A percentile compares a stretch with the other conserved stretches of the same genome.
These are phyloP conservation scores for Eustalomyia histrio DNA, from an alignment of 2,888 invertebrate species.

Conservation along the genomic window DNA sequence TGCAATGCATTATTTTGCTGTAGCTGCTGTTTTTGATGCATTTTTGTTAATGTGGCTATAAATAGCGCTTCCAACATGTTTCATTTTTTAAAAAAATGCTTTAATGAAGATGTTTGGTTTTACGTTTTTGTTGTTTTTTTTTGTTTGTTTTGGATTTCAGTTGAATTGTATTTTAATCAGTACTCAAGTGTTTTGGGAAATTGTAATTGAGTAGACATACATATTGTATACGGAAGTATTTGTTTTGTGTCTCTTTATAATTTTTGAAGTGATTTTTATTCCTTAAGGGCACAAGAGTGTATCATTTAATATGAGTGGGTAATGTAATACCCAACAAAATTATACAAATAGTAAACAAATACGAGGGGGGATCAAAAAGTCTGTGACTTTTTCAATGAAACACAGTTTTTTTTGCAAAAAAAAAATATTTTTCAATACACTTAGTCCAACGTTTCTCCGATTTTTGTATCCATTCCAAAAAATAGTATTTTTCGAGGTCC, in stretches of 20 bases:
- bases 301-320: conserved; percentile 6
- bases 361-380: no score
- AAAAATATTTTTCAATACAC: no score
- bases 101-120: conserved; percentile 47
- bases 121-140: neutral
- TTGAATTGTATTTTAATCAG: neutral
- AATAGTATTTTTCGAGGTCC: no score
- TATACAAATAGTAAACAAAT: neutral
- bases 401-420: no score
- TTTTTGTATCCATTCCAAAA: no score
- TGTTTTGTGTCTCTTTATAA: neutral
- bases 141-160: neutral
- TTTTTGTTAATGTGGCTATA: conserved; percentile 9
- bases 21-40: neutral
- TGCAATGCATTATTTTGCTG: neutral
- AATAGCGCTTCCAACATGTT: conserved; percentile 17
- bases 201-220: conserved; percentile 52
- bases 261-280: neutral
- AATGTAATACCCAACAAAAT: neutral
- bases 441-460: no score
- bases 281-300: conserved; percentile 5
- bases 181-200: conserved; percentile 60
- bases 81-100: neutral
- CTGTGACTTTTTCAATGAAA: no score
- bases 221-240: conserved; percentile 39